Evolutionary conservation across 2,888 invertebrate genomes (phyloP).

Genomic region (Machimus atricapillus): DNA sequence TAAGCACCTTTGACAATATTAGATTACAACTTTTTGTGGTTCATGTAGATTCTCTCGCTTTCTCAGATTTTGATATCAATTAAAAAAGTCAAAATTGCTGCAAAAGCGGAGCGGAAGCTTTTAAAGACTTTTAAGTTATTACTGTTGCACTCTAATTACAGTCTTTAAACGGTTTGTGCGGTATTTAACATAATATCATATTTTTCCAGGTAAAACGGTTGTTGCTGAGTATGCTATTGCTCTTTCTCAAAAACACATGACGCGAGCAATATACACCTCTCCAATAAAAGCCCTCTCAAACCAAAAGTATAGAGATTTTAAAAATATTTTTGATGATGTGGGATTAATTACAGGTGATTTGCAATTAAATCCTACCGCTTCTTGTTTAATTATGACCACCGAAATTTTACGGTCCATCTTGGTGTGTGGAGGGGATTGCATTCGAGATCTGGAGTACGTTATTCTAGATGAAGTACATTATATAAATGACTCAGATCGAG

Average conservation of each 20-base stretch:
- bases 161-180: neutral
- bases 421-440: slow-evolving; percentile 92
- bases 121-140: too few relatives aligned
- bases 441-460: slow-evolving; percentile 96
- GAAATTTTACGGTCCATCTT: slow-evolving; percentile 98
- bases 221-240: slow-evolving; percentile 99
- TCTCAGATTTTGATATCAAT: too few relatives aligned
- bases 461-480: slow-evolving; percentile 99
- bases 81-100: too few relatives aligned
- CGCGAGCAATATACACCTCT: slow-evolving; percentile 94
- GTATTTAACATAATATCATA: neutral
- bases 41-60: too few relatives aligned
- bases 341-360: slow-evolving; percentile 95
- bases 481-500: slow-evolving; percentile 95
- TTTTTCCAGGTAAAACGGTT: slow-evolving; percentile 78
- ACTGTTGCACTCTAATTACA: neutral
- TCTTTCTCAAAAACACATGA: slow-evolving; percentile 89
- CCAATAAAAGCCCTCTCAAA: slow-evolving; percentile 99
- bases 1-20: too few relatives aligned
- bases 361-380: slow-evolving; percentile 91
- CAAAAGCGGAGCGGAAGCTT: too few relatives aligned
- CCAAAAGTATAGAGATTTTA: slow-evolving; percentile 98
- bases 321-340: slow-evolving; percentile 88
- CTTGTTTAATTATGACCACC: slow-evolving; percentile 98
- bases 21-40: too few relatives aligned